These are phyloP conservation scores for Ditula angustiorana DNA, from an alignment of 2,888 invertebrate species.

Conservation along the genomic window DNA sequence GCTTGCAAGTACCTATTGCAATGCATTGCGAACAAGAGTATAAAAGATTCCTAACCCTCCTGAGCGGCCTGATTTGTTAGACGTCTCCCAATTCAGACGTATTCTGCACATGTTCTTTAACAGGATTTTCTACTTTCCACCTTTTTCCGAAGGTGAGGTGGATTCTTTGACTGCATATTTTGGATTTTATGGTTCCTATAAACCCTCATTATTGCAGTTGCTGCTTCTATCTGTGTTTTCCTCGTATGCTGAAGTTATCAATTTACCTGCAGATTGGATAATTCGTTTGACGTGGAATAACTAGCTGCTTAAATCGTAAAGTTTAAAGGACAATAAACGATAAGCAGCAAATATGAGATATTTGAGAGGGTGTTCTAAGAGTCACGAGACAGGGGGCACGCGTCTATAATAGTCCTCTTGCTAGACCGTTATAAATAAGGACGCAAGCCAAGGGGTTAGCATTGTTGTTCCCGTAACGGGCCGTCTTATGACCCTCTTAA, in stretches of 20 bases:
- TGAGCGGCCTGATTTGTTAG: constrained; percentile 53
- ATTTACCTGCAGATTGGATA: background rate
- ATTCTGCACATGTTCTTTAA: constrained; percentile 49
- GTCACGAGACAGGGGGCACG: constrained; percentile 66
- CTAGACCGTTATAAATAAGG: constrained; percentile 76
- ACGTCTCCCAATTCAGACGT: constrained; percentile 48
- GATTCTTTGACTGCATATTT: background rate
- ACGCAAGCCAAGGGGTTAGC: constrained; percentile 59
- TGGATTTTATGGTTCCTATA: no score
- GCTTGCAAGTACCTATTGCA: constrained; percentile 6
- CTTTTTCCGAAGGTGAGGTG: constrained; percentile 1
- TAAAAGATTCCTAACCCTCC: constrained; percentile 15
- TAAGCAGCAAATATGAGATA: constrained; percentile 58
- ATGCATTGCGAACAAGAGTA: background rate
- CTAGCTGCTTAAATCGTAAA: background rate
- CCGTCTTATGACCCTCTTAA: constrained; percentile 84
- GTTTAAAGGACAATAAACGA: background rate
- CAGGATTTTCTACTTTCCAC: constrained; percentile 41
- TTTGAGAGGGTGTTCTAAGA: constrained; percentile 57
- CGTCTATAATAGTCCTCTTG: constrained; percentile 68
- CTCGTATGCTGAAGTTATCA: background rate
- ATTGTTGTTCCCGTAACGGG: constrained; percentile 84
- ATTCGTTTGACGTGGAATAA: background rate
- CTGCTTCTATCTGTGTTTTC: background rate
- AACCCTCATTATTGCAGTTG: no score